Evolutionary conservation across 2,888 invertebrate species (phyloP), one percentile per base, ranked within the genome.

Genomic region (Megalurothrips usitatus): DNA sequence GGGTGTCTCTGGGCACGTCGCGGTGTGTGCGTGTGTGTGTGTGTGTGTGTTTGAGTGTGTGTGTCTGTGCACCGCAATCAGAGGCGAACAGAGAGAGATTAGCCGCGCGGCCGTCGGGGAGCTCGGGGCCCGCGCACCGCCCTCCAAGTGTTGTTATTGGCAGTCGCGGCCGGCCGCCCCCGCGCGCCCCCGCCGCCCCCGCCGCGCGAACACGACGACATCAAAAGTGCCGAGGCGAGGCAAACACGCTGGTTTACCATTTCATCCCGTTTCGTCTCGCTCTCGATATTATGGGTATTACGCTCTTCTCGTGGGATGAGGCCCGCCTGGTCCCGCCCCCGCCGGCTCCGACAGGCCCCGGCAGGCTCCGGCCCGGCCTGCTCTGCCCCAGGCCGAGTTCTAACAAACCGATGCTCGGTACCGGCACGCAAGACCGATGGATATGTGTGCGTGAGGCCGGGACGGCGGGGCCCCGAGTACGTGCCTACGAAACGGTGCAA

Each of bases 201-300:
- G n/a, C 19, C 68, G n/a, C 23, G 19, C 4, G 68, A 23, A n/a
- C 23, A n/a, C 52, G 52, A 58, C 26, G 10, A 26, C 68, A 12
- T 75, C 68, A 75, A 75, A 58, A 58, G 58, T 58, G 58, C 58
- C 58, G 58, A 58, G 23, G 23, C 26, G 68, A 75, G 26, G 23
- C 68, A 43, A 75, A 75, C 68, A 75, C 68, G 68, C 68, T 75
- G 68, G 68, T 75, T 75, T 75, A 75, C 68, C 68, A 75, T 75
- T 75, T 75, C 68, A 75, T 75, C 68, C 68, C 68, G 68, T 26
- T 75, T 75, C 68, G 23, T 26, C 68, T 11, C 68, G 68, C 68
- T 75, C 68, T 75, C 68, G 68, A 75, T 75, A 75, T 75, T 75
- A 75, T 75, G 58, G 58, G 58, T 58, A 58, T 58, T 58, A 58